Evolutionary conservation across 2,797 vertebrate genomes (phyloP).

Genomic region (Phrynocephalus guinanensis): DNA sequence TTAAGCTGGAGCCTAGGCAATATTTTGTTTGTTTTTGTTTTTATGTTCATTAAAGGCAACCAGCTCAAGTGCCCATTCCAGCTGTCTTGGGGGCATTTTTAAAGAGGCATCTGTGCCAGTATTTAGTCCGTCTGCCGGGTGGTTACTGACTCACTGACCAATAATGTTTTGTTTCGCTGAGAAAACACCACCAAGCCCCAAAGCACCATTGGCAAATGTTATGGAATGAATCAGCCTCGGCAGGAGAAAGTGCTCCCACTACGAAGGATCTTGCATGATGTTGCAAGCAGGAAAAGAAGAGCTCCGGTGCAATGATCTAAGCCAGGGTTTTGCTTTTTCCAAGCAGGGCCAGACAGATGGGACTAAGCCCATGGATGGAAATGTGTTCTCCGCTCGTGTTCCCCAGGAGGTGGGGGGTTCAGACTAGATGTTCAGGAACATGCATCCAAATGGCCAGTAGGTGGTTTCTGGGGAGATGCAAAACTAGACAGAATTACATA

Average conservation of each 20-base stretch:
- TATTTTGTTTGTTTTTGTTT: not conserved
- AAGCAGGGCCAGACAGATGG: no score
- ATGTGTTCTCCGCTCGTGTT: no score
- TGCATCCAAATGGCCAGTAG: no score
- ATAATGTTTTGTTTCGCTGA: constrained; percentile 1
- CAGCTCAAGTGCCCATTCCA: constrained; percentile 40
- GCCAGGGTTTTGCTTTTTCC: not conserved
- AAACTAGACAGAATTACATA: no score
- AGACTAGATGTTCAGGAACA: no score
- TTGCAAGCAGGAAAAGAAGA: not conserved
- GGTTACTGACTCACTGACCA: constrained; percentile 55
- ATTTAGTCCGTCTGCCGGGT: rapidly evolving
- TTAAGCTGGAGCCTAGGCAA: constrained; percentile 35
- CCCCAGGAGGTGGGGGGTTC: no score
- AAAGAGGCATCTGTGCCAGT: constrained; percentile 28
- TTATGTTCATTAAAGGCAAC: constrained; percentile 35
- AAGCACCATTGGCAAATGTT: constrained; percentile 10
- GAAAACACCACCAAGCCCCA: not conserved
- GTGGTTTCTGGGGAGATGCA: no score
- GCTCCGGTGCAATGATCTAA: not conserved
- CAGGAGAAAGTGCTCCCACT: not conserved
- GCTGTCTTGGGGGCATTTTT: constrained; percentile 34
- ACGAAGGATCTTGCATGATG: not conserved
- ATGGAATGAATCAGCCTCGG: constrained; percentile 15
- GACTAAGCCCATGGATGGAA: no score